phyloP scores from a whole-genome alignment of 2,113 vertebrate species.

The Chloroceryle aenea region DNA sequence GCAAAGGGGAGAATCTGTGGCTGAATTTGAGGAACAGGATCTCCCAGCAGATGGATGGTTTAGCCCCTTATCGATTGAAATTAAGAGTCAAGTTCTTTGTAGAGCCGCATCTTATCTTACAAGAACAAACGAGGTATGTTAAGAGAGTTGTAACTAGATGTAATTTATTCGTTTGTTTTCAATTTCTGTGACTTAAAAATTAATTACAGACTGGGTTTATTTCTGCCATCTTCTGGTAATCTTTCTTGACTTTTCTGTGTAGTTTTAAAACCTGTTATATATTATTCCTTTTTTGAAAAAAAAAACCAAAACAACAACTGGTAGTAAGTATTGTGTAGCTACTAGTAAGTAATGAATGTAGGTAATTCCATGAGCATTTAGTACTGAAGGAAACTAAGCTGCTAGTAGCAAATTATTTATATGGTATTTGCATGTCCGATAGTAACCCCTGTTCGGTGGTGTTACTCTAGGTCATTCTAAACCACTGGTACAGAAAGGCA shows the following conservation, averaged over 20 bases:
- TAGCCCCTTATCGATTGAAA: conserved; percentile 91
- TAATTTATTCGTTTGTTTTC: neutral
- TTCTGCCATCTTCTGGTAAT: neutral
- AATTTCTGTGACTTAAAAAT: neutral
- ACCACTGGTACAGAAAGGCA: conserved; percentile 69
- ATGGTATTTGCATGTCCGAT: conserved; percentile 74
- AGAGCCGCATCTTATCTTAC: conserved; percentile 96
- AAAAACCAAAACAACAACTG: neutral
- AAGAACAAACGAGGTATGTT: conserved; percentile 94
- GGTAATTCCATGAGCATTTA: neutral
- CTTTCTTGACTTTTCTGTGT: neutral
- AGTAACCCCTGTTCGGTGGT: conserved; percentile 86
- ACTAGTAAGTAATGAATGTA: neutral
- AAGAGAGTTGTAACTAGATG: neutral
- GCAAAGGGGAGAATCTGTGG: conserved; percentile 97
- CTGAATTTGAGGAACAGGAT: conserved; percentile 98
- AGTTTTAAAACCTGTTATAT: neutral
- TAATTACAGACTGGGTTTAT: neutral
- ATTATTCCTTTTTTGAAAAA: neutral
- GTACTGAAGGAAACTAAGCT: neutral
- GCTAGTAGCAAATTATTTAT: neutral
- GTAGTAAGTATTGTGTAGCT: neutral
- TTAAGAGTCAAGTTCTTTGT: conserved; percentile 98
- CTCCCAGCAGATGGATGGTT: conserved; percentile 95
- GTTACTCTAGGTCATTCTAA: conserved; percentile 89